These are phyloP conservation scores for Metopolophium dirhodum DNA, from an alignment of 1,140 invertebrate genomes.

Conservation along the genomic window DNA sequence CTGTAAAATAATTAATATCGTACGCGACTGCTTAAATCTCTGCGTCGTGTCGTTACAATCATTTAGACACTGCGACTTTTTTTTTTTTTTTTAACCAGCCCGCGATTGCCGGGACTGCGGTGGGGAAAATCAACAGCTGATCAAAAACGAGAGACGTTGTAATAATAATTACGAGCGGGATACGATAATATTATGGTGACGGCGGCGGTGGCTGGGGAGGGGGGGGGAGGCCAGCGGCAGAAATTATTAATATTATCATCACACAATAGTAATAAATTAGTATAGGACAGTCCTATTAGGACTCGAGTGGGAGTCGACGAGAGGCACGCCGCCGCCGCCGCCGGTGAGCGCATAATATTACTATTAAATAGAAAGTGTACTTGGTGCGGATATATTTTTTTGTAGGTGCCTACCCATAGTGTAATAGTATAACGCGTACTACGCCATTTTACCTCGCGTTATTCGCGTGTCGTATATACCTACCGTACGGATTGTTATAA, in stretches of 20 bases:
- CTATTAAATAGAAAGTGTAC: not conserved
- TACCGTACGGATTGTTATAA: no score
- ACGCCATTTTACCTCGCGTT: no score
- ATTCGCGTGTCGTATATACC: no score
- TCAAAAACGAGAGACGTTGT: not conserved
- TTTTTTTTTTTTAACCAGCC: not conserved
- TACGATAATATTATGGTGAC: no score
- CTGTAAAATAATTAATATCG: no score
- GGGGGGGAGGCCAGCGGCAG: not conserved
- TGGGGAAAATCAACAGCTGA: not conserved
- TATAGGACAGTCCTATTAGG: no score
- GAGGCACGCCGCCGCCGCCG: not conserved
- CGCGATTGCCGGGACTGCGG: no score
- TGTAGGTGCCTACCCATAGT: not conserved
- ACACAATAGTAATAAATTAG: no score
- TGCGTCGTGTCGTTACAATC: not conserved
- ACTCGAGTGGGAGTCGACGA: not conserved
- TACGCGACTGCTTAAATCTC: not conserved
- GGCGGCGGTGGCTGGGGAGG: no score
- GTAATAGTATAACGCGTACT: no score
- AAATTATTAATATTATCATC: conserved; percentile 5
- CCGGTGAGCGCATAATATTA: not conserved
- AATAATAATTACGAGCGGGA: not conserved
- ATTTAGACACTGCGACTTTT: not conserved
- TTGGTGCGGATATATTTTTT: no score